Evolutionary conservation across 2,797 vertebrate species (phyloP), one percentile per base, ranked within the genome.

Genomic region (Dromococcyx pavoninus): DNA sequence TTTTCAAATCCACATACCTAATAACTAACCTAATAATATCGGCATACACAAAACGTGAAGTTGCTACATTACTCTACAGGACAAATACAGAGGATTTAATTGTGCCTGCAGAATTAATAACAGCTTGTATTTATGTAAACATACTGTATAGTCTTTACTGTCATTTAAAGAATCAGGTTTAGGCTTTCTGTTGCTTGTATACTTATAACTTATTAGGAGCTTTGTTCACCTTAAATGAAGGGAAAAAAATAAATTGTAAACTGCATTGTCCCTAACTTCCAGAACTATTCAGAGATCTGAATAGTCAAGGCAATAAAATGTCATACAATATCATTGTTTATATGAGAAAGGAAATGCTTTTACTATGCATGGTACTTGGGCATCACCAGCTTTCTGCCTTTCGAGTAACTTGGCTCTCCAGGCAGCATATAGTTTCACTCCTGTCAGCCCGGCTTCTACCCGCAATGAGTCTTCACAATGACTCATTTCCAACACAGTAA

Each of bases 301-400:
- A 72, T 23, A 95, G 48, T 85, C 77, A 89, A 95, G 78, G 67
- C 65, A 95, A 93, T 92, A 96, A 95, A 95, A 93, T 86, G 24
- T 82, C 32, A 33, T 48, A 69, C 27, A 94, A 48, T 19, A 53
- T 44, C 17, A 77, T 41, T 92, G 22, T 54, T 89, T 33, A 28
- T 39, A 66, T 9, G 50, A 70, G 65, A 76, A 95, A 22, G 4
- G 54, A 78, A 69, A 70, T 62, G 60, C 83, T 78, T 91, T 77
- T 28, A 56, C 15, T 51, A 16, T 50, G 11, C 62, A 32, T 88
- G 56, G 30, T 85, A 67, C 43, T 64, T 30, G n/a, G 57, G n/a
- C 56, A 46, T 84, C 7, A 7, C 75, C 83, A 88, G 1, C 80
- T 76, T 95, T 89, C 35, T 92, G 67, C 71, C 46, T 82, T 95